Percentiles rank a stretch among this genome's conserved stretches.
Evolutionary conservation across 2,888 invertebrate species (phyloP).

Genomic region (Kuschelorhynchus macadamiae): DNA sequence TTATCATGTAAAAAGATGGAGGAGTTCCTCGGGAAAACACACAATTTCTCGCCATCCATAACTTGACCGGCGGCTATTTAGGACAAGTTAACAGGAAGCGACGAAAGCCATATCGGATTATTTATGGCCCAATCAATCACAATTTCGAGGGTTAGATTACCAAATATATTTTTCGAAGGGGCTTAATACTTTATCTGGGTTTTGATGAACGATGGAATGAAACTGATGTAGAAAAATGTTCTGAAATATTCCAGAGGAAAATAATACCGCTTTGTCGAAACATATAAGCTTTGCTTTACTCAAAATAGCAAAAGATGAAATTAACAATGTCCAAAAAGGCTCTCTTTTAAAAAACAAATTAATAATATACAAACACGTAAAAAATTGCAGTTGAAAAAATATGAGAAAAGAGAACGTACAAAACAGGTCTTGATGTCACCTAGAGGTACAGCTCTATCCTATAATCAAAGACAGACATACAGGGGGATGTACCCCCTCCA

Average conservation of each 20-base stretch:
- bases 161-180: constrained; percentile 55
- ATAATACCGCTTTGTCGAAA: background rate
- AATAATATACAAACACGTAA: no score
- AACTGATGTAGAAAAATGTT: no score
- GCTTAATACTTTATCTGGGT: constrained; percentile 53
- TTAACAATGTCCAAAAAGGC: no score
- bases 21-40: constrained; percentile 19
- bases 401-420: no score
- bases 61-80: constrained; percentile 32
- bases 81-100: constrained; percentile 43
- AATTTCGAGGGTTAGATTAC: constrained; percentile 58
- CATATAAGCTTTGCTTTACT: background rate
- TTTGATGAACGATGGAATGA: constrained; percentile 15
- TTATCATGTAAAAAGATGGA: constrained; percentile 12
- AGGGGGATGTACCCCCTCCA: no score
- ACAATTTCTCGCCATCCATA: constrained; percentile 38
- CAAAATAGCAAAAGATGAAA: no score
- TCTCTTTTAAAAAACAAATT: no score
- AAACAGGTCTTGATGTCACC: no score
- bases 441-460: no score
- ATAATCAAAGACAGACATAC: no score
- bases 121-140: constrained; percentile 59
- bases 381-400: no score
- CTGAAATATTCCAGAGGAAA: background rate
- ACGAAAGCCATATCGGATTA: constrained; percentile 53